Evolutionary conservation across 2,113 vertebrate genomes (phyloP).

Genomic region (Hippotragus niger): DNA sequence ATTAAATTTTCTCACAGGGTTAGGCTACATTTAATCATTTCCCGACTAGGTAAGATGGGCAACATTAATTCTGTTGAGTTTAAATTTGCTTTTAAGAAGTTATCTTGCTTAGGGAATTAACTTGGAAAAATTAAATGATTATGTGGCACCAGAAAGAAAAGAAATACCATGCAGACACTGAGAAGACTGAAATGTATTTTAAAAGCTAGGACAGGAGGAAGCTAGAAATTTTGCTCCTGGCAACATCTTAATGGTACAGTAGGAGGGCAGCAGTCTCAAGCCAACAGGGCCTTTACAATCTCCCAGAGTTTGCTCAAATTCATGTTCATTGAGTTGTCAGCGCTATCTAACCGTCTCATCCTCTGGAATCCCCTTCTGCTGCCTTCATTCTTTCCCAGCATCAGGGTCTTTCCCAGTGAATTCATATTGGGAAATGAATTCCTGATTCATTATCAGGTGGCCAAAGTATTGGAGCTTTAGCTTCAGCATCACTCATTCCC

Average conservation of each 20-base stretch:
- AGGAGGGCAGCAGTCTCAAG: not conserved
- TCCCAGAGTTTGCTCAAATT: not conserved
- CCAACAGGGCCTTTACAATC: not conserved
- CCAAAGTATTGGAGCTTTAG: not conserved
- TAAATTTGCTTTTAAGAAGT: slow-evolving; percentile 58
- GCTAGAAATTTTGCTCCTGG: not conserved
- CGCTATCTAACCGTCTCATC: not conserved
- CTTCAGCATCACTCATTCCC: not conserved
- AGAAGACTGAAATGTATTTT: not conserved
- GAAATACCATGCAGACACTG: not conserved
- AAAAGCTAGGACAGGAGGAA: not conserved
- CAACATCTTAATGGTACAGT: not conserved
- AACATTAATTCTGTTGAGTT: slow-evolving; percentile 46
- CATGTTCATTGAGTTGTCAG: not conserved
- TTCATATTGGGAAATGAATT: not conserved
- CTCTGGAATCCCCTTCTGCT: not conserved
- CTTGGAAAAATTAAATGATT: slow-evolving; percentile 29
- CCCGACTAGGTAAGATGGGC: slow-evolving; percentile 24
- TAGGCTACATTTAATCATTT: slow-evolving; percentile 61
- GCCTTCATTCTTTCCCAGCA: not conserved
- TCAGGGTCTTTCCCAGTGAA: not conserved
- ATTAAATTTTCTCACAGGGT: slow-evolving; percentile 47
- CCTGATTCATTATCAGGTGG: not conserved
- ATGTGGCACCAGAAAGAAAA: not conserved
- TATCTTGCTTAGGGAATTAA: slow-evolving; percentile 44